Conservation (phyloP, 53 echinoderm and acorn worm species). For the Henricia sp. region DNA sequence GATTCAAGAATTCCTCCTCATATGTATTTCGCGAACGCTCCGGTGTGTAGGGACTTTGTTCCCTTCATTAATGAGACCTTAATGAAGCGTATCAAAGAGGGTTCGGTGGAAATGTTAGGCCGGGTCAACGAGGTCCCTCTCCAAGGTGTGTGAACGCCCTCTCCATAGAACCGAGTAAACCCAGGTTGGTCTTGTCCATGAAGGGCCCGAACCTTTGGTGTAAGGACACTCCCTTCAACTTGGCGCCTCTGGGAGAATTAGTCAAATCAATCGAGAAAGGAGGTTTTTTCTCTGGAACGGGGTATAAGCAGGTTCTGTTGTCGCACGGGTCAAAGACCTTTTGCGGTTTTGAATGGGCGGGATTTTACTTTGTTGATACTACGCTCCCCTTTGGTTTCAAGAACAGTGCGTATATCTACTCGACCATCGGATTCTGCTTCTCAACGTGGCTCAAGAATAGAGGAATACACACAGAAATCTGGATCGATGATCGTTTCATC, state of each 20-base stretch:
- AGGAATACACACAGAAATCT: too few relatives aligned
- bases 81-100: background rate
- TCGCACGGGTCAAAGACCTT: background rate
- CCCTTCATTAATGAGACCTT: background rate
- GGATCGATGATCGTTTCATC: background rate
- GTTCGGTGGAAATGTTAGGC: background rate
- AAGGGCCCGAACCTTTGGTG: conserved; percentile 2
- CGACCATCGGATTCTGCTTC: background rate
- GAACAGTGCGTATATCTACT: background rate
- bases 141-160: background rate
- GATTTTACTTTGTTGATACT: conserved; percentile 11
- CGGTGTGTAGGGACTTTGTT: background rate
- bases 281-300: background rate
- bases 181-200: conserved; percentile 3
- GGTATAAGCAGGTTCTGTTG: background rate
- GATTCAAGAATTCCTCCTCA: background rate
- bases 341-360: conserved; percentile 18
- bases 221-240: conserved; percentile 1
- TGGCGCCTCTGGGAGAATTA: background rate
- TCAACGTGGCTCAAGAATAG: conserved; percentile 13
- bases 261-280: background rate
- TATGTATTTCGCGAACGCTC: background rate
- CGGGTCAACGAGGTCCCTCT: background rate
- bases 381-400: conserved; percentile 9
- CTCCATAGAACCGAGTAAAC: background rate